phyloP scores from a whole-genome alignment of 1,140 invertebrate species.

The Pissodes strobi region DNA sequence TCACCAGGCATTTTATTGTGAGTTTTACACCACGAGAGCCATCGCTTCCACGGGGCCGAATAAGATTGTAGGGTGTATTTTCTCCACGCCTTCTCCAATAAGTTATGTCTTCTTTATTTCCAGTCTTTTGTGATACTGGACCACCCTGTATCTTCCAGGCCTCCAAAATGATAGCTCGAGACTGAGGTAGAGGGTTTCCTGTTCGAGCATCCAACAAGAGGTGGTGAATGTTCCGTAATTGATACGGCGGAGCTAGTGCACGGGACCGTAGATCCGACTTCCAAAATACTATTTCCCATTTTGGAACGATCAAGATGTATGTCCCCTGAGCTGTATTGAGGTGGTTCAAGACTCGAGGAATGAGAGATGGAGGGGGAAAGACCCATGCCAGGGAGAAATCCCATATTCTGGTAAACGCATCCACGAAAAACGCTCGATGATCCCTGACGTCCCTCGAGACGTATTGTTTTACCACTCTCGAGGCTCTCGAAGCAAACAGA shows the following conservation, averaged over 20 bases:
- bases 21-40: not conserved
- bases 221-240: too few relatives aligned
- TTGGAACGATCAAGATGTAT: constrained; percentile 46
- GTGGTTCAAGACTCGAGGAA: too few relatives aligned
- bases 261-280: constrained; percentile 47
- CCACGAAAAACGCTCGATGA: constrained; percentile 15
- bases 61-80: constrained; percentile 6
- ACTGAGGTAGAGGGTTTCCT: too few relatives aligned
- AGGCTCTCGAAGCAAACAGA: constrained; percentile 16
- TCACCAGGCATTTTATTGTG: not conserved
- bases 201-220: constrained; percentile 28
- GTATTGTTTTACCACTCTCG: too few relatives aligned
- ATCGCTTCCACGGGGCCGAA: constrained; percentile 8
- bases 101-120: not conserved
- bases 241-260: constrained; percentile 38
- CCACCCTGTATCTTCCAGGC: constrained; percentile 26
- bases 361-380: too few relatives aligned
- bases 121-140: not conserved
- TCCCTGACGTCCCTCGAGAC: constrained; percentile 27
- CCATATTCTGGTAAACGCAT: constrained; percentile 40
- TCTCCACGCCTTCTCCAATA: not conserved
- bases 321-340: constrained; percentile 42
- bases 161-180: too few relatives aligned
- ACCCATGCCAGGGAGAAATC: too few relatives aligned
- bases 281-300: constrained; percentile 52